Evolutionary conservation across 2,797 vertebrate species (phyloP), one percentile per base, ranked within the genome.

Genomic region (Microctenopoma steveboyesi): DNA sequence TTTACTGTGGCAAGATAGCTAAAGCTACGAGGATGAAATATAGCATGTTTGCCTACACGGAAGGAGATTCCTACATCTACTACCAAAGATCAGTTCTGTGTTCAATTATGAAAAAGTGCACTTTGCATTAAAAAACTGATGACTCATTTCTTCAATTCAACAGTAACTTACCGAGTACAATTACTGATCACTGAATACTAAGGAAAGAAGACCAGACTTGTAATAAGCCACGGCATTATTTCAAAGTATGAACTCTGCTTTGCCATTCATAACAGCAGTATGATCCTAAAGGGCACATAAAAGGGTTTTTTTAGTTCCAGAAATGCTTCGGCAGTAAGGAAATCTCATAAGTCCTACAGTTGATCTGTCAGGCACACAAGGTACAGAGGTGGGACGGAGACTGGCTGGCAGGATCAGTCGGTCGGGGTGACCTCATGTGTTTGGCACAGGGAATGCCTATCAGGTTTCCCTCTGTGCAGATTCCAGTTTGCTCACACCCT

Each of bases 401-500:
- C 68, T 64, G 72, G 64, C 77, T 66, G 80, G 78, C 83, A 63
- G 80, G 77, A 84, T 78, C 87, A 84, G 75, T 87, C 86, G 86
- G 80, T 90, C 90, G 90, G 90, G 90, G 91, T 93, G 93, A 94
- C 92, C 89, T 92, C 91, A 93, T 93, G 88, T 83, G 87, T 91
- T 91, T 93, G 92, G 92, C 90, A 89, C 79, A 83, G 83, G 69
- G 79, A 85, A 90, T 62, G 83, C 84, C 88, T 90, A 92, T 94
- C 92, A 89, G 89, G 89, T 93, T 94, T 92, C 91, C 86, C 84
- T 83, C 69, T 74, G 86, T 84, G 88, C 87, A 87, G 91, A 92
- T 89, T 93, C 91, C 86, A 88, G 85, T 82, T 75, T 61, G 77
- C 82, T 85, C 79, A 79, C 86, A 88, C 78, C 79, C 85, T 81